Conservation (phyloP, 2,113 vertebrate species). For the Felis catus region F.catus_Fca126_mat1.0 CM031420.1:122784001-122784500, state of each 20-base stretch:
- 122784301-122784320: background rate
- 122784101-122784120: background rate
- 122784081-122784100: background rate
- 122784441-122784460: constrained; percentile 49
- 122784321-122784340: background rate
- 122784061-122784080: background rate
- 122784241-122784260: too few relatives aligned
- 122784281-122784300: too few relatives aligned
- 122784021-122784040: background rate
- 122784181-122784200: background rate
- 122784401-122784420: background rate
- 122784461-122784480: constrained; percentile 1
- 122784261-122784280: too few relatives aligned
- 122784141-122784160: background rate
- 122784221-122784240: too few relatives aligned
- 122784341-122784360: background rate
- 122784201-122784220: background rate
- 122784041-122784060: background rate
- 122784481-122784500: constrained; percentile 38
- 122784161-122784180: background rate
- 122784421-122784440: constrained; percentile 14
- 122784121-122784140: background rate
- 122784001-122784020: background rate
- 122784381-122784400: constrained; percentile 19
- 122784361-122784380: background rate